Evolutionary conservation across 2,888 invertebrate genomes (phyloP), one percentile per base, ranked within the genome.

Genomic region (Callosobruchus maculatus): DNA sequence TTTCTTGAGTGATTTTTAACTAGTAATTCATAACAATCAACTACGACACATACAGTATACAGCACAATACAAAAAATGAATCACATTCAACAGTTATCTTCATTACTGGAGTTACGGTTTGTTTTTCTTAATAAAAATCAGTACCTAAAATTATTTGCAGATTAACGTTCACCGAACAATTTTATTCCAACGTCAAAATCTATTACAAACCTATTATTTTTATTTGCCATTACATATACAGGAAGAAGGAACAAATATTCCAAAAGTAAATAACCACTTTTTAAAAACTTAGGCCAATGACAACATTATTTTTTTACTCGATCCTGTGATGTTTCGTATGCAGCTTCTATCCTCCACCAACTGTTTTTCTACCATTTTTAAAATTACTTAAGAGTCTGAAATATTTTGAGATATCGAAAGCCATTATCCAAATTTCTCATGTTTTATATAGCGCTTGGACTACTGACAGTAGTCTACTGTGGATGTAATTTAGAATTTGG

Each of bases 11-110:
- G 49, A 3, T 18, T 49, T 49, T 49, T 49, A 49, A 49, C 49
- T 49, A 49, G 49, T 49, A 49, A 49, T 49, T 49, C 18, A 49
- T 49, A 49, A 49, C 49, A 49, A 49, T 49, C 49, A 49, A 49
- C 49, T 49, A 49, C 49, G 18, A 49, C 49, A 49, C 49, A 49
- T 49, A 49, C 49, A 49, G 49, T 83, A 83, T 84, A 85, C 84
- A 85, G 84, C 83, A 85, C 85, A 84, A 83, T 84, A 85, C 82
- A 84, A 85, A 84, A 85, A 84, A 82, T 82, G 81, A 85, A 84
- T 83, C 83, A 84, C 84, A 85, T 85, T 84, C 82, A 85, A 85
- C 84, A 85, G 80, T 83, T 81, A 84, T 72, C 79, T 74, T 80
- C 82, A 83, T 83, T 84, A 82, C 80, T 81, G 82, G 49, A 49